phyloP scores from a whole-genome alignment of 1,140 invertebrate genomes.

The Camponotus pennsylvanicus region DNA sequence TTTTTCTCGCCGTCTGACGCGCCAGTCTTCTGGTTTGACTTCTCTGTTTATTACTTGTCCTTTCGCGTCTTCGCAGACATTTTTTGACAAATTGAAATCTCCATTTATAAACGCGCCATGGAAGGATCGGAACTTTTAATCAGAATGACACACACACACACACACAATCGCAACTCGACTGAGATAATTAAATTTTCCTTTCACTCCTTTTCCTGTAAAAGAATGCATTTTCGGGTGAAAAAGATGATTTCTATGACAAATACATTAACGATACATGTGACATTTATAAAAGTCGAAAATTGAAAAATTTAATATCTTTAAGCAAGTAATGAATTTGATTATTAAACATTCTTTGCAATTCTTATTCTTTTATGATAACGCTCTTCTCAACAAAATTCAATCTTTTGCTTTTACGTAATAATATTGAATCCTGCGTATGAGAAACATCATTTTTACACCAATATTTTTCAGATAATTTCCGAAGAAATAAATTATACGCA shows the following conservation, averaged over 20 bases:
- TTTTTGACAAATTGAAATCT: slow-evolving; percentile 66
- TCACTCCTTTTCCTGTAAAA: background rate
- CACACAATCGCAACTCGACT: slow-evolving; percentile 15
- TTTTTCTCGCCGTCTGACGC: slow-evolving; percentile 25
- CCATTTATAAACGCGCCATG: slow-evolving; percentile 23
- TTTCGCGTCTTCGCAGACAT: slow-evolving; percentile 11
- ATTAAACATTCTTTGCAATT: background rate
- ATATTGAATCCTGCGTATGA: background rate
- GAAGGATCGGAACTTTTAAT: slow-evolving; percentile 66
- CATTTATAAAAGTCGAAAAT: background rate
- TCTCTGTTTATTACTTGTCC: background rate
- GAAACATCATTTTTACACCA: background rate
- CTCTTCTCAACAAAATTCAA: background rate
- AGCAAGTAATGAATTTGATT: background rate
- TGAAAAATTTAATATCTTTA: background rate
- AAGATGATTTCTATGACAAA: background rate
- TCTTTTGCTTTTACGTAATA: background rate
- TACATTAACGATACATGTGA: background rate
- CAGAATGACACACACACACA: slow-evolving; percentile 3
- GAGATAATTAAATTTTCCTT: slow-evolving; percentile 68
- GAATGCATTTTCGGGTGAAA: background rate
- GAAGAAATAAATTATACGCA: background rate
- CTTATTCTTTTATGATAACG: background rate
- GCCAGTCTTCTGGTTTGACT: background rate
- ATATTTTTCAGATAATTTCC: background rate